Conservation (phyloP, 2,797 vertebrate genomes). For the Gymnodraco acuticeps region DNA sequence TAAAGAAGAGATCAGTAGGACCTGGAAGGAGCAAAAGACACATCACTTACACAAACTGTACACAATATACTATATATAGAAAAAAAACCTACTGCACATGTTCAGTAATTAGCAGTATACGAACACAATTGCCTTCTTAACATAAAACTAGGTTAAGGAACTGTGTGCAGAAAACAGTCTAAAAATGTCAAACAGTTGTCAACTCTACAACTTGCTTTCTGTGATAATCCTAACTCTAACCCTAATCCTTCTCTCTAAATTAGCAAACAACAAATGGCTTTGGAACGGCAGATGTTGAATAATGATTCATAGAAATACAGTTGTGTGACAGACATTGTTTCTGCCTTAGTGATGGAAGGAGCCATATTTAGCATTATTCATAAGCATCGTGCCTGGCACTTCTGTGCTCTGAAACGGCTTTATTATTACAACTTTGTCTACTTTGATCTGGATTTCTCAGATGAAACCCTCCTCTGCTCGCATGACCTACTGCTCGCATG, state of each 20-base stretch:
- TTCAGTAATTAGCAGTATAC: not conserved
- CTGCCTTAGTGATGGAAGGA: not conserved
- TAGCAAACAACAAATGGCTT: not conserved
- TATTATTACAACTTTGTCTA: not conserved
- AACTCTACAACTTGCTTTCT: not conserved
- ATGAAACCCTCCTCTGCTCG: not conserved
- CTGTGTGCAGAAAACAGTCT: too few species aligned
- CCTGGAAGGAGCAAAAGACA: conserved; percentile 83
- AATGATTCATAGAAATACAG: not conserved
- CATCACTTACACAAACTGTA: conserved; percentile 50
- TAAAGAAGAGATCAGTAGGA: conserved; percentile 71
- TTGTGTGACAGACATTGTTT: not conserved
- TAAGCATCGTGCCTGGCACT: not conserved
- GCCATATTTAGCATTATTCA: not conserved
- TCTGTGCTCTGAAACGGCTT: not conserved
- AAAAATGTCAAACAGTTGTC: too few species aligned
- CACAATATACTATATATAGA: conserved; percentile 8
- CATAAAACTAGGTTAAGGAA: not conserved
- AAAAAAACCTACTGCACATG: not conserved
- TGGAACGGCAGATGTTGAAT: not conserved
- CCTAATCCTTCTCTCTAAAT: not conserved
- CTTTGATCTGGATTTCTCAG: not conserved
- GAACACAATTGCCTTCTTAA: not conserved
- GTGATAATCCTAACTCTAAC: not conserved
- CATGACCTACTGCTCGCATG: not conserved